phyloP scores from a whole-genome alignment of 2,888 invertebrate genomes.

The Amitus sp. region DNA sequence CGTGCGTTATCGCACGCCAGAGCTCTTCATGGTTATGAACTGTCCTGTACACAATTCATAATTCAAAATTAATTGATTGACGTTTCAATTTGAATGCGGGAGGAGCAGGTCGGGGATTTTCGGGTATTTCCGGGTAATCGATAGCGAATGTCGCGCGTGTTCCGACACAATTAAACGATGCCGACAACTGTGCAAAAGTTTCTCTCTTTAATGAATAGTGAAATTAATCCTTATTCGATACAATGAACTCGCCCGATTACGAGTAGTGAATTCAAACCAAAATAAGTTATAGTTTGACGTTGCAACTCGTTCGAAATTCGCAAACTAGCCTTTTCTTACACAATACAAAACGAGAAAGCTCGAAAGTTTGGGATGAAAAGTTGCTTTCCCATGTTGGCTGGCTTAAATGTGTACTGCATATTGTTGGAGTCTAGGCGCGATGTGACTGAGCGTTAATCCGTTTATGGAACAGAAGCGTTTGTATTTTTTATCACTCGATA shows the following conservation, averaged over 20 bases:
- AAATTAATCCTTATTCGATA: constrained; percentile 26
- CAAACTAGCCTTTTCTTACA: constrained; percentile 27
- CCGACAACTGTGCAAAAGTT: constrained; percentile 43
- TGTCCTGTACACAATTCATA: not conserved
- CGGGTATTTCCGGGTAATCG: too few species aligned
- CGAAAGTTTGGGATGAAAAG: constrained; percentile 30
- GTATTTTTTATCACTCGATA: not conserved
- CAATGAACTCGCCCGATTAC: constrained; percentile 32
- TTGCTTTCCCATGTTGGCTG: constrained; percentile 25
- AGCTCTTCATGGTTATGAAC: constrained; percentile 3
- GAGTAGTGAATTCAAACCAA: constrained; percentile 19
- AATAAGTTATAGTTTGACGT: constrained; percentile 28
- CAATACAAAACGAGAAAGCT: constrained; percentile 24
- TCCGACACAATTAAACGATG: constrained; percentile 14
- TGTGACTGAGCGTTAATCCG: not conserved
- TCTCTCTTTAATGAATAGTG: constrained; percentile 42
- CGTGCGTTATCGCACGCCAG: not conserved
- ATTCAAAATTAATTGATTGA: constrained; percentile 5
- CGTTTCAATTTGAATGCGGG: not conserved
- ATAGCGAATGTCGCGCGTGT: constrained; percentile 1
- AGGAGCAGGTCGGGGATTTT: not conserved
- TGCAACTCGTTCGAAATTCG: constrained; percentile 22
- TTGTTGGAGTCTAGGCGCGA: constrained; percentile 17
- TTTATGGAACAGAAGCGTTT: not conserved
- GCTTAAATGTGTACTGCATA: constrained; percentile 17